Base-by-base conservation (phyloP, 2,888 invertebrate species). In the Eristalinus aeneus region DNA sequence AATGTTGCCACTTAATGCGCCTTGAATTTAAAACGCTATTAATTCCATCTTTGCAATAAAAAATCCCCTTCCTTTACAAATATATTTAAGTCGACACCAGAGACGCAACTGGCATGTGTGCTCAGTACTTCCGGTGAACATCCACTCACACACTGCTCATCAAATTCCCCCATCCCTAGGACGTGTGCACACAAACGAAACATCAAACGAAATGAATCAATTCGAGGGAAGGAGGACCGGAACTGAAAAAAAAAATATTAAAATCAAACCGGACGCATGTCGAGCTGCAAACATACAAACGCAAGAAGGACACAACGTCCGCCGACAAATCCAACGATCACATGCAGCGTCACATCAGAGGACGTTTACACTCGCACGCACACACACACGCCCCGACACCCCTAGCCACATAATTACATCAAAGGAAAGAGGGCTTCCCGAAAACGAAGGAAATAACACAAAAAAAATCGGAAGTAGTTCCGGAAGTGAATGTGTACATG, bases 381-480 rank as follows among this genome's bases (percentile, higher is more conserved):
- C 12, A 46, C 46, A 46, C 46, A 31, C 32, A 60, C 32, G 64
- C 72, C 68, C 63, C 68, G 76, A 63, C 69, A 81, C 81, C 72
- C 85, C 69, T 73, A 76, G 76, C 27, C 27, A 36, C 61, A 64
- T 81, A 81, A 81, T 85, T 80, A 34, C 16, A 68, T 31, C n/a
- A 20, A 63, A 6, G 46, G 56, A 22, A 39, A 5, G 27, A 20
- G 63, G 3, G 56, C 68, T 46, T 32, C 53, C 56, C 56, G 12
- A 46, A 23, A 73, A 39, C 63, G 71, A 71, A 56, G 46, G 64
- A 64, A 32, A 64, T 31, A 58, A 58, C 12, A 56, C 31, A 64
- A 71, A 71, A 46, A 76, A 79, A 82, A 82, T 86, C 86, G 86
- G 86, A 86, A 86, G 86, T 86, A 86, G 69, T 78, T 86, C 86